Base-by-base conservation (phyloP, 2,113 vertebrate genomes). In the Pterocles burchelli region DNA sequence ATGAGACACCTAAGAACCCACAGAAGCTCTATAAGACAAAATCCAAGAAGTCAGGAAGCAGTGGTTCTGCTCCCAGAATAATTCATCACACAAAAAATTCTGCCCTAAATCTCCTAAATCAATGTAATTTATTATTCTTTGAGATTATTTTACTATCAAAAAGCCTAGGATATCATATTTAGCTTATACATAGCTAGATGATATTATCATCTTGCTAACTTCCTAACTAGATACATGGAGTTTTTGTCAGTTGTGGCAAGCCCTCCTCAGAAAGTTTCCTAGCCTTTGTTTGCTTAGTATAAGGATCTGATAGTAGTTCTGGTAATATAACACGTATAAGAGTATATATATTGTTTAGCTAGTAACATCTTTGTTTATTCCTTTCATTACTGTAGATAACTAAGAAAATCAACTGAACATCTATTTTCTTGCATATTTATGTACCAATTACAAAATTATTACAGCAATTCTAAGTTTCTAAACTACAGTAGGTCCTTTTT, bases 341-440 rank as follows among this genome's bases (percentile, higher is more conserved):
- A 86, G 70, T 21, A 75, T 24, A 75, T 58, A 26, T 68, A 72
- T 78, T 76, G 62, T 77, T 90, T 84, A 92, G 75, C 72, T 77
- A 78, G 73, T 63, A 95, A 88, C 70, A 71, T 85, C 73, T 93
- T 89, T 76, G 76, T 94, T 96, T 93, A 90, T 94, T 89, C 65
- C 85, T 79, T 90, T 90, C 90, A 91, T 86, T 96, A 94, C 55
- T 67, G 75, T 36, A 90, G 57, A 90, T 87, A 84, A 90, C 94
- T 96, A 96, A 90, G 93, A 96, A 95, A 95, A 93, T 90, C 92
- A 96, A 92, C 84, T 1, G 4, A 85, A 85, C 74, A 85, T 76
- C 79, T 89, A 51, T 90, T 90, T 94, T 95, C 83, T 96, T 85
- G 58, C 67, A 66, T 71, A 79, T 95, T 96, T 94, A 90, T 85